A percentile compares a stretch with the other conserved stretches of the same genome.
Evolutionary conservation across 2,797 vertebrate genomes (phyloP).

Genomic region (Hemibagrus guttatus): DNA sequence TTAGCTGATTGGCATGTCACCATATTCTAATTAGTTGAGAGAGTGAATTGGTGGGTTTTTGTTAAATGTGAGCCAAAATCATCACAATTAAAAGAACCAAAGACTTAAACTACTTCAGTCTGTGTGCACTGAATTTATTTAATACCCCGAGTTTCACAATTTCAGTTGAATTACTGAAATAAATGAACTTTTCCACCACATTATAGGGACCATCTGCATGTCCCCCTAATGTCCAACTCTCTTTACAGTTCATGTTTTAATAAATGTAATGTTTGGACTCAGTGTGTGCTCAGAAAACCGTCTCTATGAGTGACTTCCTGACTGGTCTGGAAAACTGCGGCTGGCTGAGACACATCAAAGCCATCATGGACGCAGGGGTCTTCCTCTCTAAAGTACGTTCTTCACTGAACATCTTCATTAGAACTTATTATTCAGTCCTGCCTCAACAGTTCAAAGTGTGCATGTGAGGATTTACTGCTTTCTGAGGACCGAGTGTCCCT

Average conservation of each 20-base stretch:
- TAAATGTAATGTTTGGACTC: not conserved
- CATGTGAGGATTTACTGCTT: not conserved
- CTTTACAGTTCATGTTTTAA: not conserved
- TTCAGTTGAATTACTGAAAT: too few relatives aligned
- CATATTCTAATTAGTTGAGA: too few relatives aligned
- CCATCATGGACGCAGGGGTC: slow-evolving; percentile 80
- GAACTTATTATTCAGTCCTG: not conserved
- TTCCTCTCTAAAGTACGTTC: slow-evolving; percentile 77
- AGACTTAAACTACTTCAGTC: too few relatives aligned
- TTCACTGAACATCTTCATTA: not conserved
- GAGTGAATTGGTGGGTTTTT: too few relatives aligned
- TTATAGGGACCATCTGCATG: not conserved
- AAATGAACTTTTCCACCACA: too few relatives aligned
- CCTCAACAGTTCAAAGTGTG: not conserved
- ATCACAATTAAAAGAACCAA: too few relatives aligned
- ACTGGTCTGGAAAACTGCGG: slow-evolving; percentile 80
- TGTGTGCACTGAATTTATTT: too few relatives aligned
- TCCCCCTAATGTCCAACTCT: not conserved
- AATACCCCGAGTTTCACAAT: too few relatives aligned
- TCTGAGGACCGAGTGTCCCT: not conserved
- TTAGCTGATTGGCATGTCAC: too few relatives aligned
- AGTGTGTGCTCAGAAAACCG: slow-evolving; percentile 80
- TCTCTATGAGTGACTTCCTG: slow-evolving; percentile 83
- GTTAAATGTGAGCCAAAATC: too few relatives aligned
- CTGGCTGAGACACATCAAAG: slow-evolving; percentile 83